Percentiles rank a stretch among this genome's conserved stretches.
These are phyloP conservation scores for Meloidogyne chitwoodi DNA, from an alignment of 1,140 invertebrate species.

Conservation along the genomic window DNA sequence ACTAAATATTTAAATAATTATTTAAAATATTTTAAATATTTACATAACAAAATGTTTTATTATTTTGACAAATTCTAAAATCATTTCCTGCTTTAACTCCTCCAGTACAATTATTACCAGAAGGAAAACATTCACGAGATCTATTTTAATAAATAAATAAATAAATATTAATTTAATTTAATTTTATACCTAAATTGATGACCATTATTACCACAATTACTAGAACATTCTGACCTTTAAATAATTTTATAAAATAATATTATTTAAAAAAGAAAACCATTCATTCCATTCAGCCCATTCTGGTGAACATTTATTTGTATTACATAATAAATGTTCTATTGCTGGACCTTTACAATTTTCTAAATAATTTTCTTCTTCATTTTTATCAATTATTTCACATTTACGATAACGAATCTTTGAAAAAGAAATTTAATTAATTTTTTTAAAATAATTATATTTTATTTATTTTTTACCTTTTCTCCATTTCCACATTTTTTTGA, in stretches of 20 bases:
- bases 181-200: no score
- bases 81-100: neutral
- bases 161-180: neutral
- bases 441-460: neutral
- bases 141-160: neutral
- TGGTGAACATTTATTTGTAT: constrained; percentile 12
- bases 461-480: neutral
- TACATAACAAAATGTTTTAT: neutral
- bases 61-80: neutral
- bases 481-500: constrained; percentile 19
- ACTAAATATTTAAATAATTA: neutral
- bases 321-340: constrained; percentile 12
- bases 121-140: neutral
- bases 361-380: no score
- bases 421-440: neutral
- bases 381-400: neutral
- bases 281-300: constrained; percentile 9
- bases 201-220: neutral
- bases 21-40: neutral
- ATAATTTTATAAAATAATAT: neutral
- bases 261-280: neutral
- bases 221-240: constrained; percentile 12
- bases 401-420: constrained; percentile 6
- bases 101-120: neutral
- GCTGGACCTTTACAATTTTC: constrained; percentile 5